Evolutionary conservation across 2,888 invertebrate species (phyloP).

Genomic region (Gasteruption jaculator): DNA sequence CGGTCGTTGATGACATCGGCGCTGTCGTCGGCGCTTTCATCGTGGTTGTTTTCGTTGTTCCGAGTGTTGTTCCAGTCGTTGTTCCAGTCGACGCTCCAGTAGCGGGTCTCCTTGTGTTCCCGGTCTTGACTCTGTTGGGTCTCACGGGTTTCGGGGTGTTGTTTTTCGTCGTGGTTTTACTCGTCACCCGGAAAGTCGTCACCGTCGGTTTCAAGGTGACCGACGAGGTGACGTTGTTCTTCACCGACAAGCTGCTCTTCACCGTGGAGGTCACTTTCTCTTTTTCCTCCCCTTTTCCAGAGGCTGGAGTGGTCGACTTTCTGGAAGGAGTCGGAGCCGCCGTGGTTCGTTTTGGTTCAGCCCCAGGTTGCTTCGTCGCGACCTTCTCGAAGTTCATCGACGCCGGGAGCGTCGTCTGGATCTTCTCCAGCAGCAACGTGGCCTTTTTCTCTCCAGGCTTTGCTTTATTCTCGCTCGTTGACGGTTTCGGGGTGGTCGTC

Average conservation of each 20-base stretch:
- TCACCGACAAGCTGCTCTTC: no score
- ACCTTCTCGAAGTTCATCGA: conserved; percentile 12
- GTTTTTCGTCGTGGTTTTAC: conserved; percentile 14
- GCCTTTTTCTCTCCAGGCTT: neutral
- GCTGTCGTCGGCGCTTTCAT: conserved; percentile 27
- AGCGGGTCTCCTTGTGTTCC: conserved; percentile 22
- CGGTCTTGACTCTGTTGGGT: conserved; percentile 24
- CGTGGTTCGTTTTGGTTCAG: no score
- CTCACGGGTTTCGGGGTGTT: conserved; percentile 17
- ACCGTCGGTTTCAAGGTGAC: neutral
- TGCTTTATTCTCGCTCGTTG: conserved; percentile 4
- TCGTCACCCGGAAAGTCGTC: conserved; percentile 12
- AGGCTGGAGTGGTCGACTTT: no score
- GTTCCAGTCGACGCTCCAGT: conserved; percentile 13
- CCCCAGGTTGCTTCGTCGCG: no score
- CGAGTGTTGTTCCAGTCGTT: conserved; percentile 19
- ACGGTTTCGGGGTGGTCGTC: no score
- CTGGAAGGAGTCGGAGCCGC: no score
- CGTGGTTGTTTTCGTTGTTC: conserved; percentile 25
- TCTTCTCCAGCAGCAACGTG: conserved; percentile 5
- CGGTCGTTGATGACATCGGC: no score
- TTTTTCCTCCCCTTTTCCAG: no score
- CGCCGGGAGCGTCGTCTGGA: conserved; percentile 11
- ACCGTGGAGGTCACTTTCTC: no score
- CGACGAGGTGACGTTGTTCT: neutral